Percentiles rank a stretch among this genome's conserved stretches.
Conservation (phyloP, 2,888 invertebrate species). For the Biston betularia region DNA sequence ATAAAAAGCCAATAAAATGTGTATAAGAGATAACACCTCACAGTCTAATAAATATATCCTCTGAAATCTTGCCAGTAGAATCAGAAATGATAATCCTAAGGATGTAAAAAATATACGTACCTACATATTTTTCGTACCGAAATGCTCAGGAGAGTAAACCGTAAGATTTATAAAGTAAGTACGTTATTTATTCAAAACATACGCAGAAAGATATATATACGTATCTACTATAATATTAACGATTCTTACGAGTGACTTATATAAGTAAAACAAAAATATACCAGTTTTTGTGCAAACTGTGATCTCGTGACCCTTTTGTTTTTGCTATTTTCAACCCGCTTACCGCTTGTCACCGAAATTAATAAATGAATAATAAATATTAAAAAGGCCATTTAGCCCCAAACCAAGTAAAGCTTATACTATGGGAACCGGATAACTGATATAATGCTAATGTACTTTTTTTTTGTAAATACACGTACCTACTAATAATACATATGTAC, state of each 20-base stretch:
- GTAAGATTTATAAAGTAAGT: conserved; percentile 17
- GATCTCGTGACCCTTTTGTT: no score
- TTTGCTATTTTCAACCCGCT: no score
- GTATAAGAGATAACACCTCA: not conserved
- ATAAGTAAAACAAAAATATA: not conserved
- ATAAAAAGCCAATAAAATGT: no score
- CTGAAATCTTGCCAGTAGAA: not conserved
- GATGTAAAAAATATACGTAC: conserved; percentile 30
- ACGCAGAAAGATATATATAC: conserved; percentile 8
- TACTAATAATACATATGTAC: no score
- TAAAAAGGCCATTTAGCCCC: no score
- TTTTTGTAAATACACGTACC: no score
- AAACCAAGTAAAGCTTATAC: no score
- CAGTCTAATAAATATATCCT: not conserved
- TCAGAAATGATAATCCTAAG: conserved; percentile 24
- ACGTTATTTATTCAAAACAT: conserved; percentile 25
- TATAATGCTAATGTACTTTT: no score
- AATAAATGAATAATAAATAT: no score
- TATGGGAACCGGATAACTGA: no score
- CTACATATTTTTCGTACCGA: conserved; percentile 18
- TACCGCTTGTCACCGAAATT: no score
- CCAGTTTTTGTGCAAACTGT: not conserved
- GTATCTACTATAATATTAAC: conserved; percentile 6
- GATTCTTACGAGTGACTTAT: not conserved
- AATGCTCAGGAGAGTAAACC: conserved; percentile 9